A percentile compares a stretch with the other conserved stretches of the same genome.
These are phyloP conservation scores for Nemotelus nigrinus DNA, from an alignment of 2,888 invertebrate species.

Conservation along the genomic window DNA sequence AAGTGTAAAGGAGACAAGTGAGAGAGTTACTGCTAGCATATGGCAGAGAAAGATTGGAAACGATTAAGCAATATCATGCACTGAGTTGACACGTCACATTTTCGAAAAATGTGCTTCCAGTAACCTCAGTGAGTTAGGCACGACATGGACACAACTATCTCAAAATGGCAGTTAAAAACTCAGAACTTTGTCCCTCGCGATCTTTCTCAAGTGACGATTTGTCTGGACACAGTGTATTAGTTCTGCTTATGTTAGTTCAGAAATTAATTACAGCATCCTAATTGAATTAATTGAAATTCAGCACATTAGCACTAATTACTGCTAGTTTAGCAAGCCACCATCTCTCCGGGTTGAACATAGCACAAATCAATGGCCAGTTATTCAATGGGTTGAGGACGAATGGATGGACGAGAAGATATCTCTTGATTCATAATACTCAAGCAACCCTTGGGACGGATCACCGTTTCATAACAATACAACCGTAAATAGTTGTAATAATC, in stretches of 20 bases:
- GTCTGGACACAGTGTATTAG: too few species aligned
- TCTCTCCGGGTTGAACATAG: neutral
- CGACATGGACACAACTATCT: too few species aligned
- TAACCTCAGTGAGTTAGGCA: too few species aligned
- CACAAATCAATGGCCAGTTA: constrained; percentile 16
- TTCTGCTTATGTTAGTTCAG: too few species aligned
- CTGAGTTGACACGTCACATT: neutral
- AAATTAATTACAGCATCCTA: too few species aligned
- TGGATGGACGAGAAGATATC: constrained; percentile 41
- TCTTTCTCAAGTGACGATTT: too few species aligned
- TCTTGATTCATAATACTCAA: neutral
- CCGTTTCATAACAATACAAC: constrained; percentile 47
- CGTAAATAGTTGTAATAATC: constrained; percentile 51
- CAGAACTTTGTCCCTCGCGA: too few species aligned
- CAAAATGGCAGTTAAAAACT: too few species aligned
- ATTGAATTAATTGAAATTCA: too few species aligned
- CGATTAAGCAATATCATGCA: neutral
- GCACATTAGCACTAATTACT: constrained; percentile 49
- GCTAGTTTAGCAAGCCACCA: constrained; percentile 9
- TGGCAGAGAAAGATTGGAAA: neutral
- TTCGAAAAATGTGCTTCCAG: too few species aligned
- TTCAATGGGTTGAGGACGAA: constrained; percentile 9
- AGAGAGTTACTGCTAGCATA: neutral
- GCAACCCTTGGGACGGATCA: constrained; percentile 39
- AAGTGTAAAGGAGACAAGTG: neutral